Evolutionary conservation across 2,888 invertebrate genomes (phyloP), one percentile per base, ranked within the genome.

Genomic region (Ptychoptera contaminata): DNA sequence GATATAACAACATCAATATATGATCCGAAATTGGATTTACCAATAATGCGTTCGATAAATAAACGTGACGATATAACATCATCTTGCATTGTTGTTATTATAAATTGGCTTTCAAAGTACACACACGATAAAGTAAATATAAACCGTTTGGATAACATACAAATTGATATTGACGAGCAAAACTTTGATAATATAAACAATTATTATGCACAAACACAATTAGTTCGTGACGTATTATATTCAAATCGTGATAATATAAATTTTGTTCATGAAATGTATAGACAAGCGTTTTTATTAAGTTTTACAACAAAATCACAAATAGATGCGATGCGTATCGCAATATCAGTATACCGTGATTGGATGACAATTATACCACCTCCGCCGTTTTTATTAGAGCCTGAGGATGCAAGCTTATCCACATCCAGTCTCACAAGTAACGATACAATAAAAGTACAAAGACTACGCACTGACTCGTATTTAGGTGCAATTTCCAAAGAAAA

Each of bases 271-370:
- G 96, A 96, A 67, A 76, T 94, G 46, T 85, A 92, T 60, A 76
- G 94, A 29, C 92, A 94, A 67, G 91, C 92, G 31, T 88, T 94
- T 67, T 70, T 93, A 40, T 69, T 94, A 55, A 86, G 88, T 51
- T 92, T 93, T 63, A 61, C 63, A 12, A 59, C 65, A 10, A 65
- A 64, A 50, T 74, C 78, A 2, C 88, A 92, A 62, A 84, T 90
- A 11, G 79, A 82, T 49, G 88, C 93, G 6, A 83, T 90, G 48
- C 71, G 90, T 40, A 80, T 86, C 55, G 88, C 92, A 37, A 88
- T 96, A 53, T 79, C 83, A 37, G 83, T 93, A 4, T 96, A 96
- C 62, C 86, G 90, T 62, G 93, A 96, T 64, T 87, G 96, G 83
- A 92, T 96, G 68, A 88, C 88, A 58, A 79, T 82, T 68, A 85